Evolutionary conservation across 2,888 invertebrate species (phyloP).

Genomic region (Protonemura montana): DNA sequence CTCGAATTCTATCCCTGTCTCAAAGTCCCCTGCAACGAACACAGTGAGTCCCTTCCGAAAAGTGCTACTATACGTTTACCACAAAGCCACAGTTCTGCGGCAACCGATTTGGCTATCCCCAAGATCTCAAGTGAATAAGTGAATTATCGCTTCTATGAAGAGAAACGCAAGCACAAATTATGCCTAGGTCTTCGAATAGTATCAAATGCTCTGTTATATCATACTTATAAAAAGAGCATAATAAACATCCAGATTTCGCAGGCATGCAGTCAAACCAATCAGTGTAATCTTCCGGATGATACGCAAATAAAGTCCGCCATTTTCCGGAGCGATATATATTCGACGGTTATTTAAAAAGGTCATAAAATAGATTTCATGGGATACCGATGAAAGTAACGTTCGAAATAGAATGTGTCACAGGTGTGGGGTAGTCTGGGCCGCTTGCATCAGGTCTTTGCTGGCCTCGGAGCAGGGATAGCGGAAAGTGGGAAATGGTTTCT

Average conservation of each 20-base stretch:
- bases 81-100: neutral
- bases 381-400: neutral
- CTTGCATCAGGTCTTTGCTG: no score
- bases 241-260: neutral
- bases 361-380: neutral
- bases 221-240: neutral
- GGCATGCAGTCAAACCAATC: no score
- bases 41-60: neutral
- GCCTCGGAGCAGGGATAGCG: neutral
- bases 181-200: neutral
- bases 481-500: neutral
- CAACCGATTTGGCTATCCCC: neutral
- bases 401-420: neutral
- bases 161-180: neutral
- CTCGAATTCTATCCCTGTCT: neutral
- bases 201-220: neutral
- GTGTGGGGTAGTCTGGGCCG: neutral
- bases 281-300: no score
- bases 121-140: constrained; percentile 7
- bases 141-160: neutral
- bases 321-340: neutral
- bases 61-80: neutral
- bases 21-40: neutral
- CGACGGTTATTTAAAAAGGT: neutral
- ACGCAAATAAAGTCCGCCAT: neutral